Base-by-base conservation (phyloP, 2,888 invertebrate genomes). In the Stictocephala bisonia region DNA sequence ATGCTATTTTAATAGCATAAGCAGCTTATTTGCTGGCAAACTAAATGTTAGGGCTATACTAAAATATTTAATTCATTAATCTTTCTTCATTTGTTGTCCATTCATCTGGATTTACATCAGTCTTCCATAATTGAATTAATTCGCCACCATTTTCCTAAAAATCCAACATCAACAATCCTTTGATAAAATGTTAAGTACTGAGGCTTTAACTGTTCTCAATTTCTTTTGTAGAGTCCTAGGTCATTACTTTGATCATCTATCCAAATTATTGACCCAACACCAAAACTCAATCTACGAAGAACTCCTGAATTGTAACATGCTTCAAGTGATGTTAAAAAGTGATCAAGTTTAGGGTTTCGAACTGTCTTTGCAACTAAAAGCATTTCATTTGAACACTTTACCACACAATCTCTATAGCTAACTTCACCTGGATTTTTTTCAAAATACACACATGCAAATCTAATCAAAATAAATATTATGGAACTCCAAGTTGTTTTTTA, bases 81-180 rank as follows among this genome's bases (percentile, higher is more conserved):
- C 7, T 35, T 35, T 9, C 35, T 35, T 7, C 11, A 35, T 35
- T 35, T 35, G 11, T 44, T 48, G 56, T 2, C 80, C 81, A 81
- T 72, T 81, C 81, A 7, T 77, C 71, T 0, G 78, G 79, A 82
- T 94, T 94, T n/a, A 96, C 85, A 87, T 97, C 97, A 97, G 84
- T 96, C 91, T 71, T 86, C 85, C 89, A 96, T 94, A 83, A 90
- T 92, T 76, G 88, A 87, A 53, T 90, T 89, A 67, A 95, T 85
- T 73, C 91, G 87, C 95, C 95, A 96, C 94, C 95, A 97, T 71
- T 87, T 88, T 73, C 93, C 92, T 84, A 92, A 87, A 80, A 95
- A 88, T 9, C 97, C 97, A 67, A 97, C 82, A 84, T 97, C 97
- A 40, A 96, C 84, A 78, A 96, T 87, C 77, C 91, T 87, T 71